Base-by-base conservation (phyloP, 1,140 invertebrate genomes). In the Bemisia tabaci region DNA sequence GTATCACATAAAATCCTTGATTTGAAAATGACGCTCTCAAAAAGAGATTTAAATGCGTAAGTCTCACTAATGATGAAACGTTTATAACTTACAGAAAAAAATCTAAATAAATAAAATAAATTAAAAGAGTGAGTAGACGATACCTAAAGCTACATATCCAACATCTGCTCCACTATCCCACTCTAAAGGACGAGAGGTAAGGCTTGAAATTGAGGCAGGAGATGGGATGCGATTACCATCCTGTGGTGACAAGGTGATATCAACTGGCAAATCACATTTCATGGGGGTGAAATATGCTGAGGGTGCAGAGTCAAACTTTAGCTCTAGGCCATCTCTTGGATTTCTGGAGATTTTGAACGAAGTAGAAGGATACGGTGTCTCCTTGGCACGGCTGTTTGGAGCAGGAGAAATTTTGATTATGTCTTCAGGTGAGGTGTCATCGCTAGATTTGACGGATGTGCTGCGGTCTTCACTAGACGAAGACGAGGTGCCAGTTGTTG, bases 121-220 rank as follows among this genome's bases (percentile, higher is more conserved):
- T n/a, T n/a, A n/a, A n/a, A n/a, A n/a, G n/a, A n/a, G n/a, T n/a
- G n/a, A n/a, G n/a, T n/a, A n/a, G n/a, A n/a, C n/a, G n/a, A 48
- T 48, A 48, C 33, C 33, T 48, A 17, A 17, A 9, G 5, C 33
- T 17, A 81, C 73, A 76, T 90, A 90, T 2, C 87, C 88, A 58
- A 89, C 87, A 77, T 90, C 87, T 9, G 86, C 87, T 62, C 87
- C 82, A 67, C 84, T 88, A 73, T 89, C 87, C 87, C 87, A 89
- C 77, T 89, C 87, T 1, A 89, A 74, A n/a, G 69, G 71, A 48
- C 67, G 33, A 48, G 33, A 48, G 33, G 33, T 48, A 5, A 48
- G 17, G 33, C 33, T 48, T 48, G 33, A 48, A 9, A 48, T 48
- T 48, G 33, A 48, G 5, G 33, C 5, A 9, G 33, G 33, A 48